A percentile compares a stretch with the other conserved stretches of the same genome.
phyloP scores from a whole-genome alignment of 1,140 invertebrate genomes.

The Zaprionus camerounensis region DNA sequence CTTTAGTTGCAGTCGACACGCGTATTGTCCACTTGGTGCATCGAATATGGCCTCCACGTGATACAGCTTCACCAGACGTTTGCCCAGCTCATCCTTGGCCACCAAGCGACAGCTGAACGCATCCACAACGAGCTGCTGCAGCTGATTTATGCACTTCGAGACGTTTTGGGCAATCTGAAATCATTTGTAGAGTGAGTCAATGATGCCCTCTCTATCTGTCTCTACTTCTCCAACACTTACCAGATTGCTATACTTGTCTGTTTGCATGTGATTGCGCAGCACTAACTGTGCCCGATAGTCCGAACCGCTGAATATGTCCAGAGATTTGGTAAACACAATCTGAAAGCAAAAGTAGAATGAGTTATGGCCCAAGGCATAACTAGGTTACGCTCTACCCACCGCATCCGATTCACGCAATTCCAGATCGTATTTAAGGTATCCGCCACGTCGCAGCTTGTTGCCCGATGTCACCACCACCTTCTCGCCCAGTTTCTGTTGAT shows the following conservation, averaged over 20 bases:
- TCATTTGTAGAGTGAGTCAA: background rate
- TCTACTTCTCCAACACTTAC: slow-evolving; percentile 39
- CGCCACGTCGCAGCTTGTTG: slow-evolving; percentile 55
- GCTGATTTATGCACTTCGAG: slow-evolving; percentile 62
- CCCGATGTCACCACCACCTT: slow-evolving; percentile 76
- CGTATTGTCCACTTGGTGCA: slow-evolving; percentile 56
- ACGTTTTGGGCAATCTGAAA: slow-evolving; percentile 70
- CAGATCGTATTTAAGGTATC: slow-evolving; percentile 77
- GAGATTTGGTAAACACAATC: slow-evolving; percentile 77
- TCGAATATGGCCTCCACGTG: slow-evolving; percentile 72
- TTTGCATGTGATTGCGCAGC: slow-evolving; percentile 81
- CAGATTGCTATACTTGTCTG: slow-evolving; percentile 79
- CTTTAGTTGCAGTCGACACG: slow-evolving; percentile 64
- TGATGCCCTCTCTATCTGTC: background rate
- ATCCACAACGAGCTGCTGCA: slow-evolving; percentile 60
- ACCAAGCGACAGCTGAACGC: slow-evolving; percentile 67
- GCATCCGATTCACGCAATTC: slow-evolving; percentile 81
- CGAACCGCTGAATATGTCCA: slow-evolving; percentile 81
- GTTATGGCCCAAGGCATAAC: slow-evolving; percentile 24
- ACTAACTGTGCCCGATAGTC: slow-evolving; percentile 69
- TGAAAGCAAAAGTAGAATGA: slow-evolving; percentile 28
- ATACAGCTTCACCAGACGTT: slow-evolving; percentile 68
- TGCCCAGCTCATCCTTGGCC: slow-evolving; percentile 64
- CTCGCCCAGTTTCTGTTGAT: slow-evolving; percentile 71
- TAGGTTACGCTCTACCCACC: slow-evolving; percentile 42